Percentiles rank a stretch among this genome's conserved stretches.
Conservation (phyloP, 1,140 invertebrate genomes). For the Brachionus plicatilis region DNA sequence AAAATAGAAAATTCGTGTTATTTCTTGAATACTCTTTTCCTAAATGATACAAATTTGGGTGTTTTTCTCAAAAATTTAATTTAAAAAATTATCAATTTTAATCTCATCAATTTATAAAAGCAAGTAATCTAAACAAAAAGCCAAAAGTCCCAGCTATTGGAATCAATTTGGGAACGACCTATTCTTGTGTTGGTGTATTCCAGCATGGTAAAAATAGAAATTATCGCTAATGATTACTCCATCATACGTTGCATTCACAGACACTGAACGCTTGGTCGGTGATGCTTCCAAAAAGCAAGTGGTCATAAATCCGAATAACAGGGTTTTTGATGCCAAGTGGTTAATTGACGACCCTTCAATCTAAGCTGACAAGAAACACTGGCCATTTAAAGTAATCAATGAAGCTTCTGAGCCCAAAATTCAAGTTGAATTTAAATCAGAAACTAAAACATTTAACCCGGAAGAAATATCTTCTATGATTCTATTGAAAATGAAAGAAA, state of each 20-base stretch:
- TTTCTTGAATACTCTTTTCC: not conserved
- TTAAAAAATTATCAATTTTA: not conserved
- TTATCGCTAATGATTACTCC: conserved; percentile 86
- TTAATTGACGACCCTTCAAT: conserved; percentile 69
- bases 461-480: conserved; percentile 88
- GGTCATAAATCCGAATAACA: conserved; percentile 85
- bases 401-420: conserved; percentile 78
- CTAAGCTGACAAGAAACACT: conserved; percentile 62
- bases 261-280: conserved; percentile 76
- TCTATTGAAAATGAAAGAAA: conserved; percentile 78
- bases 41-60: not conserved
- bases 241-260: conserved; percentile 82
- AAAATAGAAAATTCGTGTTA: not conserved
- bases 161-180: conserved; percentile 48
- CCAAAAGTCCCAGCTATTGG: conserved; percentile 47
- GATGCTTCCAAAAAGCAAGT: conserved; percentile 65
- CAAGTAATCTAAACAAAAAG: conserved; percentile 5
- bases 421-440: conserved; percentile 75
- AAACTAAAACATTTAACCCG: conserved; percentile 80
- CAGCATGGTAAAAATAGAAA: conserved; percentile 76
- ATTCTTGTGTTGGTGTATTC: conserved; percentile 57
- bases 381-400: conserved; percentile 72
- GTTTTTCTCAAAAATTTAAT: not conserved
- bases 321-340: conserved; percentile 81
- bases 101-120: not conserved